Percentiles rank a stretch among this genome's conserved stretches.
Conservation (phyloP, 2,888 invertebrate genomes). For the Leptopterna dolabrata region DNA sequence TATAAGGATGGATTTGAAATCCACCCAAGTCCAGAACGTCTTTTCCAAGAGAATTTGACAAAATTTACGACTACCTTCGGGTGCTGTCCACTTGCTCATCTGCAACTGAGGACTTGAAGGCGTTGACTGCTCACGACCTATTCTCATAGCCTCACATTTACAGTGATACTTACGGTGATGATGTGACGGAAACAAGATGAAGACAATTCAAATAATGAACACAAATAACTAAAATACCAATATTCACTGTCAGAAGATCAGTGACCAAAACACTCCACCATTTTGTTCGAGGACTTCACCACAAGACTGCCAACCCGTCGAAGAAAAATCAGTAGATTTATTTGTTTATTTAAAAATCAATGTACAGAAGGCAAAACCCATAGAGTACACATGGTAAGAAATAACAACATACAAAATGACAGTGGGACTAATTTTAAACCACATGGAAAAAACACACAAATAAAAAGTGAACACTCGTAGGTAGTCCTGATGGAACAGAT, state of each 20-base stretch:
- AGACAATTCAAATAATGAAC: neutral
- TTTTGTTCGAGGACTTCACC: neutral
- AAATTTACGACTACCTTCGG: constrained; percentile 11
- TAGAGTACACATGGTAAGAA: too few relatives aligned
- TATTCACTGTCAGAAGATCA: constrained; percentile 41
- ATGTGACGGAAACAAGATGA: neutral
- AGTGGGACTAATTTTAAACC: too few relatives aligned
- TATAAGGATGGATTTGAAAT: constrained; percentile 60
- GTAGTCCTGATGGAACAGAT: too few relatives aligned
- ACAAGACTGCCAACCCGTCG: too few relatives aligned
- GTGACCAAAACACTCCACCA: constrained; percentile 40
- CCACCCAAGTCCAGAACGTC: constrained; percentile 56
- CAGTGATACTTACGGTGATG: neutral
- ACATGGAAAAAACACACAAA: too few relatives aligned
- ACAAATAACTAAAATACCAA: neutral
- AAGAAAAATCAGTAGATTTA: too few relatives aligned
- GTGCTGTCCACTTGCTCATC: constrained; percentile 45
- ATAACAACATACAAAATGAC: too few relatives aligned
- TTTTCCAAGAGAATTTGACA: constrained; percentile 14
- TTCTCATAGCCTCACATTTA: constrained; percentile 31
- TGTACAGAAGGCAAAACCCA: too few relatives aligned
- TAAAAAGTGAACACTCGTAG: too few relatives aligned
- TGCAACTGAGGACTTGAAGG: constrained; percentile 38
- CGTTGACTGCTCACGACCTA: neutral
- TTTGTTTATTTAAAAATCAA: too few relatives aligned